Evolutionary conservation across 2,888 invertebrate species (phyloP).

Genomic region (Saturnia japonica): DNA sequence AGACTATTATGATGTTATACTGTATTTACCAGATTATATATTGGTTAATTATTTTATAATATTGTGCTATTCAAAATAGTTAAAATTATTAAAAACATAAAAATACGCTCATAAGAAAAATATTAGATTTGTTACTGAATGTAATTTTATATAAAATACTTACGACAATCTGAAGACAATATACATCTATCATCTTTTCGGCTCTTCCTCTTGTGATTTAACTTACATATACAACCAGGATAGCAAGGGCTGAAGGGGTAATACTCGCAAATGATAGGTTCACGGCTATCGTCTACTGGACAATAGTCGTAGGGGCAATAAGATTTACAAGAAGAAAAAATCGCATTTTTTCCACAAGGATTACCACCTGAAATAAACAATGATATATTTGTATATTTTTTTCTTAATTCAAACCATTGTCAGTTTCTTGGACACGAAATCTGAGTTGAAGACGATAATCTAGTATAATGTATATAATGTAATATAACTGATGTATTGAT

Average conservation of each 20-base stretch:
- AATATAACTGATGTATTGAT: too few species aligned
- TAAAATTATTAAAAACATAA: neutral
- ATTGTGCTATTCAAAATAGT: neutral
- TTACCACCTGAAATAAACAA: slow-evolving; percentile 2
- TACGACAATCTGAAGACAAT: slow-evolving; percentile 38
- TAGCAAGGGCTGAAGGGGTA: slow-evolving; percentile 34
- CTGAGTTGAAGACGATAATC: neutral
- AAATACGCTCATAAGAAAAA: neutral
- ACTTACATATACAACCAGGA: slow-evolving; percentile 45
- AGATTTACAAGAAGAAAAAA: neutral
- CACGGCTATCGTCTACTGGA: slow-evolving; percentile 26
- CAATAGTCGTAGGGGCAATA: slow-evolving; percentile 11
- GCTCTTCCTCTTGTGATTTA: slow-evolving; percentile 40
- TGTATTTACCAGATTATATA: neutral
- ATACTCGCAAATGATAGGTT: slow-evolving; percentile 31
- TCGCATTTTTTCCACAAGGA: slow-evolving; percentile 1
- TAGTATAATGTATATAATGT: too few species aligned
- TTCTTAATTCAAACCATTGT: neutral
- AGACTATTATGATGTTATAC: neutral
- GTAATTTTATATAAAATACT: slow-evolving; percentile 30
- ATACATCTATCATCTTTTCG: slow-evolving; percentile 41
- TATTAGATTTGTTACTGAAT: neutral
- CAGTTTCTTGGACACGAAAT: neutral
- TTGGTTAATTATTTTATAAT: neutral
- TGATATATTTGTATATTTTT: neutral